Percentiles rank a stretch among this genome's conserved stretches.
phyloP scores from a whole-genome alignment of 2,888 invertebrate genomes.

The Eurytoma californica region DNA sequence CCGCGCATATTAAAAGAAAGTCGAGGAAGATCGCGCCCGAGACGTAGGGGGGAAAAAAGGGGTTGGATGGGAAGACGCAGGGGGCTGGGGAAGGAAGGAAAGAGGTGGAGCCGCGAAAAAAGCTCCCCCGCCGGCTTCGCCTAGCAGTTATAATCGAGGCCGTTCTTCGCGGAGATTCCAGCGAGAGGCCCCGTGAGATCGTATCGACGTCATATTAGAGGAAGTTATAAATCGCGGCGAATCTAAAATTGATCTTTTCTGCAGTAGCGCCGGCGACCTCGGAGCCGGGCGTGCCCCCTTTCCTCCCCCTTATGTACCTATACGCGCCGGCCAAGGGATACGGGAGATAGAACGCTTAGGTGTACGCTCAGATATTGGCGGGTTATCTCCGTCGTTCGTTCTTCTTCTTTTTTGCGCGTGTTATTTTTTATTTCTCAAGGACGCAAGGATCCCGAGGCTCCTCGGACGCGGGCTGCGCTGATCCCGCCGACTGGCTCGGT shows the following conservation, averaged over 20 bases:
- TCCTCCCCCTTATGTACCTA: background rate
- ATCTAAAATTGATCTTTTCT: conserved; percentile 76
- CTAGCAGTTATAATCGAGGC: conserved; percentile 50
- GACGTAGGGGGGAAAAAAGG: background rate
- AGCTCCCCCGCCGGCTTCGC: conserved; percentile 25
- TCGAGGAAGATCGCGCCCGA: background rate
- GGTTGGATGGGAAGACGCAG: background rate
- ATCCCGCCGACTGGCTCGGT: background rate
- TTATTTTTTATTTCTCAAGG: conserved; percentile 4
- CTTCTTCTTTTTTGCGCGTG: conserved; percentile 30
- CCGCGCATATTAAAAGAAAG: conserved; percentile 44
- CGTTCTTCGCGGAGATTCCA: conserved; percentile 45
- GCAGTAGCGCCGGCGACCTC: conserved; percentile 58
- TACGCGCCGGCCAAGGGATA: conserved; percentile 40
- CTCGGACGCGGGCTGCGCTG: background rate
- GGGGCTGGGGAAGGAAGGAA: background rate
- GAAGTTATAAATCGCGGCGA: conserved; percentile 75
- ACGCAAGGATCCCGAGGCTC: background rate
- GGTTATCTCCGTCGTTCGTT: conserved; percentile 54
- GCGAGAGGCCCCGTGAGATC: conserved; percentile 59
- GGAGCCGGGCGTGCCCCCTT: conserved; percentile 27
- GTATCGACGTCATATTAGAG: conserved; percentile 73
- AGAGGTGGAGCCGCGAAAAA: background rate
- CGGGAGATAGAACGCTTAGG: conserved; percentile 56
- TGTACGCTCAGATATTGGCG: conserved; percentile 57